Evolutionary conservation across 2,797 vertebrate genomes (phyloP).

Genomic region (Coilia nasus): DNA sequence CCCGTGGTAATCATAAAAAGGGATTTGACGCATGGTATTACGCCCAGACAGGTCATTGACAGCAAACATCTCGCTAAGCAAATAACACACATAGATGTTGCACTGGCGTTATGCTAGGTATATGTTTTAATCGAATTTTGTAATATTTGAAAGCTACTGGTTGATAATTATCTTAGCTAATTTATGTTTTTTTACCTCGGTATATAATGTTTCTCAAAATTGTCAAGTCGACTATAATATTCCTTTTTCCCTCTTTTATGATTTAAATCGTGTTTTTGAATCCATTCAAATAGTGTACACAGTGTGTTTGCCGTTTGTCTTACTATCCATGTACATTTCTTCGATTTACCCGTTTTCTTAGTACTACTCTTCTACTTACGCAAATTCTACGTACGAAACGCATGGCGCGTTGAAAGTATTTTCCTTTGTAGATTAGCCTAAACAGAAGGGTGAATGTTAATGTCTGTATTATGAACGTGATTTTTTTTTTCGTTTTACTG

Average conservation of each 20-base stretch:
- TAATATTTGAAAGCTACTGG: too few species aligned
- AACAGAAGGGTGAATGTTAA: not conserved
- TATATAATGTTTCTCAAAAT: not conserved
- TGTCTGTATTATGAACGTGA: not conserved
- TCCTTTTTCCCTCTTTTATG: not conserved
- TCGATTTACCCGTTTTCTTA: not conserved
- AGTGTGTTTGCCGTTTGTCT: not conserved
- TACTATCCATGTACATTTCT: not conserved
- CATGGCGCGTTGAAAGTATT: not conserved
- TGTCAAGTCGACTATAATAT: not conserved
- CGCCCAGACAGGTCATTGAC: not conserved
- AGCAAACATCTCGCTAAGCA: not conserved
- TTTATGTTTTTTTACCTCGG: too few species aligned
- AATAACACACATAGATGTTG: not conserved
- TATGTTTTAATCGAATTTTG: not conserved
- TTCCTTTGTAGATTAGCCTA: not conserved
- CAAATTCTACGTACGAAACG: too few species aligned
- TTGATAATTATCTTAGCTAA: too few species aligned
- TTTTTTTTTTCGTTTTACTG: not conserved
- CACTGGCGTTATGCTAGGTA: not conserved
- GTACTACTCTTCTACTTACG: not conserved
- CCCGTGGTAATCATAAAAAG: conserved; percentile 41
- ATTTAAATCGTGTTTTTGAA: not conserved
- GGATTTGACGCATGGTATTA: conserved; percentile 40
- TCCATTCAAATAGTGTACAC: not conserved